Percentiles rank a stretch among this genome's conserved stretches.
Evolutionary conservation across 2,797 vertebrate genomes (phyloP).

Genomic region (Euphonia xanthogaster): DNA sequence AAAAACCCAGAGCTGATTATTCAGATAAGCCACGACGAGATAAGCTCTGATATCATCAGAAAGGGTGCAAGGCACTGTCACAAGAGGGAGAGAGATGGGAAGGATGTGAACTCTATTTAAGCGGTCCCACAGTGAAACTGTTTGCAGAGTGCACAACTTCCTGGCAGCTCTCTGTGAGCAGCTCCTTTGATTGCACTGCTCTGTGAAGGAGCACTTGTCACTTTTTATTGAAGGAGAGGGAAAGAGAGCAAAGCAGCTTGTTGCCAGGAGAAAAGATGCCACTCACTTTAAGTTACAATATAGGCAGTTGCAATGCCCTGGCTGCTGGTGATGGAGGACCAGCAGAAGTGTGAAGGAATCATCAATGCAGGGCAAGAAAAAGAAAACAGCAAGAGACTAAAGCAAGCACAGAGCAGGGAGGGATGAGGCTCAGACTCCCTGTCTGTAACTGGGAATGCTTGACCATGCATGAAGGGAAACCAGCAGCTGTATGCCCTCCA

Average conservation of each 20-base stretch:
- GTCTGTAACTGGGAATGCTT: neutral
- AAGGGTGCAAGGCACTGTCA: neutral
- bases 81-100: neutral
- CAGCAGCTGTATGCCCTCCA: neutral
- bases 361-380: neutral
- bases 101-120: slow-evolving; percentile 29
- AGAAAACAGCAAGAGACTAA: neutral
- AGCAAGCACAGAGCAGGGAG: neutral
- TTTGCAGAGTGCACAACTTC: neutral
- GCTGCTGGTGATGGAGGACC: neutral
- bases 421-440: neutral
- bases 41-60: neutral
- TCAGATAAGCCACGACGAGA: neutral
- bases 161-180: neutral
- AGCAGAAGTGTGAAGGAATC: neutral
- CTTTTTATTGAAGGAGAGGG: slow-evolving; percentile 1
- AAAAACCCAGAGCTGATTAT: neutral
- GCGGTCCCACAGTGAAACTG: neutral
- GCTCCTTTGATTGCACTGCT: slow-evolving; percentile 28
- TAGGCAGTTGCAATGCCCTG: slow-evolving; percentile 11
- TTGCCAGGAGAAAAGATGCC: slow-evolving; percentile 51
- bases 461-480: neutral
- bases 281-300: slow-evolving; percentile 39
- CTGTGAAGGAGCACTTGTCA: slow-evolving; percentile 51
- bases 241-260: slow-evolving; percentile 40